Evolutionary conservation across 1,140 invertebrate species (phyloP).

Genomic region (Drosophila navojoa): DNA sequence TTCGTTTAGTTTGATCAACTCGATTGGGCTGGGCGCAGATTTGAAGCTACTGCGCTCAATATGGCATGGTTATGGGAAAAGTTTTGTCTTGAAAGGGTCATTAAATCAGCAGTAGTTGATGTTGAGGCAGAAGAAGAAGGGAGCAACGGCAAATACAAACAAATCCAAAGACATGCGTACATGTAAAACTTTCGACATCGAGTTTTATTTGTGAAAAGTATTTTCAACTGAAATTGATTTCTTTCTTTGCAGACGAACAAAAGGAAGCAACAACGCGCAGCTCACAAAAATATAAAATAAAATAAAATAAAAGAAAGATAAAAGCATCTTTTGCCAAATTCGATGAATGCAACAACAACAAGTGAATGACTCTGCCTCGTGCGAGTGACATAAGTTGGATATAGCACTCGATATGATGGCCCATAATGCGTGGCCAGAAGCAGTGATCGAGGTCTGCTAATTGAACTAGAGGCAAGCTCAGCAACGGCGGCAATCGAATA

Average conservation of each 20-base stretch:
- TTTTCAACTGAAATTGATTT: slow-evolving; percentile 50
- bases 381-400: neutral
- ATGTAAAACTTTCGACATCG: slow-evolving; percentile 42
- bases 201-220: slow-evolving; percentile 40
- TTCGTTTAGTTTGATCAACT: slow-evolving; percentile 23
- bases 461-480: slow-evolving; percentile 51
- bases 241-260: slow-evolving; percentile 28
- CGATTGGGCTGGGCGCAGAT: slow-evolving; percentile 6
- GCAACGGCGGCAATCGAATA: slow-evolving; percentile 42
- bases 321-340: slow-evolving; percentile 35
- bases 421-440: slow-evolving; percentile 6
- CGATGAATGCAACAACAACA: slow-evolving; percentile 23
- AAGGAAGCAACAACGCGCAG: neutral
- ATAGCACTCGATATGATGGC: slow-evolving; percentile 8
- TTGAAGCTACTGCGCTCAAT: no score
- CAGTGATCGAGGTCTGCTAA: slow-evolving; percentile 32
- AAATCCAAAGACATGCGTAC: neutral
- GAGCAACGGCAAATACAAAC: neutral
- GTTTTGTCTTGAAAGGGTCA: slow-evolving; percentile 39
- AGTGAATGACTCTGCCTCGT: no score
- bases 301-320: slow-evolving; percentile 16
- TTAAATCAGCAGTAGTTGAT: slow-evolving; percentile 15
- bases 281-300: neutral
- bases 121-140: neutral
- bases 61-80: slow-evolving; percentile 25